phyloP scores from a whole-genome alignment of 2,113 vertebrate species.

The Recurvirostra avosetta region DNA sequence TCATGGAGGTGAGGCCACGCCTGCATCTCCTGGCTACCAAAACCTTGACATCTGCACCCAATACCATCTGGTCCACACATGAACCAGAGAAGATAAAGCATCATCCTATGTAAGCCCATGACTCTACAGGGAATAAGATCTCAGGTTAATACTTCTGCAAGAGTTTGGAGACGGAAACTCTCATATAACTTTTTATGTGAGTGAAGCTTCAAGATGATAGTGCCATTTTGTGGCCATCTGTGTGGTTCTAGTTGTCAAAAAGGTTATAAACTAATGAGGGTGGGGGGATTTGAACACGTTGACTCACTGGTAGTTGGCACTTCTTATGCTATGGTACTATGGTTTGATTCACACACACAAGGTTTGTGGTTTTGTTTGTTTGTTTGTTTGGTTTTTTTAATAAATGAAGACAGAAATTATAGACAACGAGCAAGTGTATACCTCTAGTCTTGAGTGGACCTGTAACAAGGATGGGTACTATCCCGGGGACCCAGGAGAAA shows the following conservation, averaged over 20 bases:
- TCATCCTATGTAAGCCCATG: background rate
- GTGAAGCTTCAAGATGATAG: background rate
- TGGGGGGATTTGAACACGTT: background rate
- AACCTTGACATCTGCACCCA: background rate
- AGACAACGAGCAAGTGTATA: background rate
- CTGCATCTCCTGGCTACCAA: background rate
- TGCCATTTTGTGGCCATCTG: background rate
- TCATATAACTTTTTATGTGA: background rate
- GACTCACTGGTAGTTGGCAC: background rate
- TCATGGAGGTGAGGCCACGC: background rate
- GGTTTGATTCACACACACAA: background rate
- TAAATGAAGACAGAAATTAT: background rate
- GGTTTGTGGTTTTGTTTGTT: background rate
- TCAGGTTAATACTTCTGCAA: background rate
- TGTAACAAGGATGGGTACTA: background rate
- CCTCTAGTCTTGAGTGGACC: background rate
- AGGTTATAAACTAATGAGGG: background rate
- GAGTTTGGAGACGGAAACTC: background rate
- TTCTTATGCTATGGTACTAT: background rate
- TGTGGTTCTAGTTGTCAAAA: background rate
- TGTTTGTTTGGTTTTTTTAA: background rate
- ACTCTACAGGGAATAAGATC: background rate
- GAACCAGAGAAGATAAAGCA: background rate
- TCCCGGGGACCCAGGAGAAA: background rate
- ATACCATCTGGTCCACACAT: background rate